Evolutionary conservation across 2,113 vertebrate genomes (phyloP).

Genomic region (Pseudonaja textilis): DNA sequence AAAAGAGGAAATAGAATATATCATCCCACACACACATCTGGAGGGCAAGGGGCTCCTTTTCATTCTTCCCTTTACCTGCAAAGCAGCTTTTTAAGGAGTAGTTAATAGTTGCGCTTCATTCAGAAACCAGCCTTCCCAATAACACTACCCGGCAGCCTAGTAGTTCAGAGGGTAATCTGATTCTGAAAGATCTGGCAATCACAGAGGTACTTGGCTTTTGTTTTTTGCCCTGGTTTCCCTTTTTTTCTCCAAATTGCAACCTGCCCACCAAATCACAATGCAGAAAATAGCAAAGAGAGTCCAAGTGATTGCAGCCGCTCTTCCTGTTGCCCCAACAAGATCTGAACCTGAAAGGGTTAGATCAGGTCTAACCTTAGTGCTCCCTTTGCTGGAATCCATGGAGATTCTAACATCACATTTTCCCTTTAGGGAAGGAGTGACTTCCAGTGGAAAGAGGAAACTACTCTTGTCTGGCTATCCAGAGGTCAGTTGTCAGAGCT

Average conservation of each 20-base stretch:
- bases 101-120: not conserved
- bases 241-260: not conserved
- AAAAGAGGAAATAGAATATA: not conserved
- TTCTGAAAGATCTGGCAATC: not conserved
- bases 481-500: not conserved
- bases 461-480: too few relatives aligned
- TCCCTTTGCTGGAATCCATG: not conserved
- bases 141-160: not conserved
- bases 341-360: not conserved
- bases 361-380: not conserved
- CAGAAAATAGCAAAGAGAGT: not conserved
- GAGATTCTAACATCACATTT: not conserved
- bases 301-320: not conserved
- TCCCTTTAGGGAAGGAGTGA: slow-evolving; percentile 8
- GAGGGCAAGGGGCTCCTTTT: not conserved
- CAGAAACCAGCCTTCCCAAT: not conserved
- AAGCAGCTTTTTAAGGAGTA: not conserved
- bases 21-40: not conserved
- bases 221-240: not conserved
- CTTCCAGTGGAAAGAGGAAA: slow-evolving; percentile 22
- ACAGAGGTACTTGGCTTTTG: not conserved
- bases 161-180: not conserved
- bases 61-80: not conserved
- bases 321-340: not conserved
- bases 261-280: not conserved